A percentile compares a stretch with the other conserved stretches of the same genome.
These are phyloP conservation scores for Tauraco erythrolophus DNA, from an alignment of 2,113 vertebrate species.

Conservation along the genomic window DNA sequence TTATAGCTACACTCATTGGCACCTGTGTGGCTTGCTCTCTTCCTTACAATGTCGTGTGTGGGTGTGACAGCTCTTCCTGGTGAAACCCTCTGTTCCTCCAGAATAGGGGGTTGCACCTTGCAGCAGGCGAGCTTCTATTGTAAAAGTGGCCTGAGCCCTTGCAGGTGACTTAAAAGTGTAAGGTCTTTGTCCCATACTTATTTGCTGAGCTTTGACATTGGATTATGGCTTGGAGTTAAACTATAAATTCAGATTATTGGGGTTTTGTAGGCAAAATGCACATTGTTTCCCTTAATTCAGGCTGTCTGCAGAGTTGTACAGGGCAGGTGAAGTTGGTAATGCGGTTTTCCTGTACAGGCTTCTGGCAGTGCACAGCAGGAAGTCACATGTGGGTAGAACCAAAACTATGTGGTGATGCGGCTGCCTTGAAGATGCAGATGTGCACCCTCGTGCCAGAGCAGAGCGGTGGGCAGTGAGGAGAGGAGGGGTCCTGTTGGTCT, in stretches of 20 bases:
- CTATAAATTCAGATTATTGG: background rate
- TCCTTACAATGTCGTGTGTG: background rate
- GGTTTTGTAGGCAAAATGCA: background rate
- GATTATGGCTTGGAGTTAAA: background rate
- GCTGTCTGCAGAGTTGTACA: background rate
- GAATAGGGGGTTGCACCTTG: background rate
- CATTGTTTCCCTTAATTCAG: fast-evolving
- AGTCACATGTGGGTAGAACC: fast-evolving
- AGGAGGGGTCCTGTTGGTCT: background rate
- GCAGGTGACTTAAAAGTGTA: background rate
- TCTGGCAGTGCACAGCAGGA: background rate
- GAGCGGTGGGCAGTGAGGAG: background rate
- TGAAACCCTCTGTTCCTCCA: background rate
- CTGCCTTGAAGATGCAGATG: background rate
- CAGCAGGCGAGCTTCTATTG: background rate
- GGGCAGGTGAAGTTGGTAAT: background rate
- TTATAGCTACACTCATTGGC: conserved; percentile 53
- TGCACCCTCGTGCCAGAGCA: fast-evolving
- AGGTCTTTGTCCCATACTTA: background rate
- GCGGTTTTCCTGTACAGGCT: background rate
- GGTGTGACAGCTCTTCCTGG: background rate
- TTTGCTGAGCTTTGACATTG: background rate
- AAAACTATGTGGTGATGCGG: fast-evolving
- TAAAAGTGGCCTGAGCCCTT: background rate
- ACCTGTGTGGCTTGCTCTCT: background rate